These are phyloP conservation scores for Cryptoprocta ferox DNA, from an alignment of 2,797 vertebrate species.

Conservation along the genomic window DNA sequence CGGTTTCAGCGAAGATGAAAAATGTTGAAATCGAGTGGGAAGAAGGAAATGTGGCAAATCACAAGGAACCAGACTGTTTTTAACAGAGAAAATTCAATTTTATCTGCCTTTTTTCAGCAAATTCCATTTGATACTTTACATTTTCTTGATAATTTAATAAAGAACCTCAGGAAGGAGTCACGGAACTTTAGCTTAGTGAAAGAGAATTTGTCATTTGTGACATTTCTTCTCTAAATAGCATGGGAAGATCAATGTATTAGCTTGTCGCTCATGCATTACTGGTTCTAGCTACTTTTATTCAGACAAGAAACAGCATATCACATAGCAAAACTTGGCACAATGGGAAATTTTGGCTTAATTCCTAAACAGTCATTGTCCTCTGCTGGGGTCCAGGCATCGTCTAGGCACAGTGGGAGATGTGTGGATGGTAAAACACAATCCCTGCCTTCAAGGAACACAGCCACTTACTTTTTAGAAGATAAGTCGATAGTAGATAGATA, in stretches of 20 bases:
- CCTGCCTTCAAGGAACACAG: not conserved
- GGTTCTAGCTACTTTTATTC: conserved; percentile 66
- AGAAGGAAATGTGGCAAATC: conserved; percentile 74
- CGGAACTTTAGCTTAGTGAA: conserved; percentile 61
- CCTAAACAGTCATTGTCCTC: not conserved
- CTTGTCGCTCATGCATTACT: conserved; percentile 62
- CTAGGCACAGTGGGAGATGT: not conserved
- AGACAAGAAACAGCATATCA: conserved; percentile 47
- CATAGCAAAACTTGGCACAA: not conserved
- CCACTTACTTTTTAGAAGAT: not conserved
- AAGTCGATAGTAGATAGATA: not conserved
- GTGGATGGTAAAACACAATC: not conserved
- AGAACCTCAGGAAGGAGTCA: conserved; percentile 65
- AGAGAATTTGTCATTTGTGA: conserved; percentile 63
- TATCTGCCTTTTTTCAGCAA: conserved; percentile 52
- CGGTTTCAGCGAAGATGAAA: conserved; percentile 68
- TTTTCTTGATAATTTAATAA: conserved; percentile 78
- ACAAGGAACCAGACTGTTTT: conserved; percentile 50
- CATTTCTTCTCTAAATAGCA: conserved; percentile 68
- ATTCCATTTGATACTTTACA: conserved; percentile 76
- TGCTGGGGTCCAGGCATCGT: not conserved
- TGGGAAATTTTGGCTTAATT: not conserved
- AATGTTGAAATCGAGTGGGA: conserved; percentile 65
- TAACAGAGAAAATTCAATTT: conserved; percentile 70
- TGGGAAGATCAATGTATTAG: conserved; percentile 72